Evolutionary conservation across 2,888 invertebrate genomes (phyloP), one percentile per base, ranked within the genome.

Genomic region (Lomographa bimaculata): DNA sequence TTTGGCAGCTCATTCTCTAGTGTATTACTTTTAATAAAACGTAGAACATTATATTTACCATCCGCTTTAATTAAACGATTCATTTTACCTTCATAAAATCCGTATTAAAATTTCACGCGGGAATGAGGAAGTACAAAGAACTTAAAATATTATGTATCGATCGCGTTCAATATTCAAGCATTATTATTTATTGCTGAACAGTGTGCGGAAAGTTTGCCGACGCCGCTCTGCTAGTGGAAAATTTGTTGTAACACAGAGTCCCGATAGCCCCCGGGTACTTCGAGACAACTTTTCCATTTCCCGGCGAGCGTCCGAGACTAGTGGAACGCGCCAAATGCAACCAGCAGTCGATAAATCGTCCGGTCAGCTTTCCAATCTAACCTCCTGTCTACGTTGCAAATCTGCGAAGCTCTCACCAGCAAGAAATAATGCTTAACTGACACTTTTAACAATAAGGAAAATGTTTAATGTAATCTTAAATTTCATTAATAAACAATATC

Each of bases 101-200:
- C 24, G 24, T 32, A 35, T 40, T 37, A 44, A 42, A 40, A 42
- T 30, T 40, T 43, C 39, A 37, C 23, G 6, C 5, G 8, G 30
- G 30, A 8, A 34, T 39, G 17, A 18, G 19, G 20, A 50, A 57
- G 50, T 53, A 48, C 52, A 62, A 67, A 63, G 47, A 69, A 69
- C 63, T 75, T 71, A 61, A 72, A 71, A 64, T 65, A 63, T 68
- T 54, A 60, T 57, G 49, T 66, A 71, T 71, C 60, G 71, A 70
- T 64, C 66, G 57, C 48, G 54, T 60, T 61, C 64, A 64, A 71
- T 73, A 74, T 71, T 64, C 68, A 61, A 46, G 51, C 54, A 50
- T 68, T 71, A 70, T 75, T 74, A 78, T 79, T 78, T 79, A 79
- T 78, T 69, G 70, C 64, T 54, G 66, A 66, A 65, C 67, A 60